A percentile compares a stretch with the other conserved stretches of the same genome.
phyloP scores from a whole-genome alignment of 2,888 invertebrate genomes.

The Nomada fucata region DNA sequence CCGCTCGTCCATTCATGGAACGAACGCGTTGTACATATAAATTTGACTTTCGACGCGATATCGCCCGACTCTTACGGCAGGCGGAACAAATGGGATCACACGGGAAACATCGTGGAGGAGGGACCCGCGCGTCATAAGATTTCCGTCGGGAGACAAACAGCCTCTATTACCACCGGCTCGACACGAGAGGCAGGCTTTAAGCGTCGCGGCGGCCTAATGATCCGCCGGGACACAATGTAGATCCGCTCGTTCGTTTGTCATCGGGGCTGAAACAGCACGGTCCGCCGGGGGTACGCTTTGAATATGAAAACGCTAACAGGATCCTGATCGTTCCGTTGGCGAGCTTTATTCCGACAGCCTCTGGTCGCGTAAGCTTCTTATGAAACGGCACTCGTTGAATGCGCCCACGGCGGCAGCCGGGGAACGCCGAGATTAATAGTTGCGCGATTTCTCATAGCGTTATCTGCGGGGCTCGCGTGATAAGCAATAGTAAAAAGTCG shows the following conservation, averaged over 20 bases:
- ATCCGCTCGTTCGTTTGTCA: slow-evolving; percentile 60
- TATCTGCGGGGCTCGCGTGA: slow-evolving; percentile 31
- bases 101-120: slow-evolving; percentile 74
- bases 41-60: slow-evolving; percentile 66
- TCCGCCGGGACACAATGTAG: slow-evolving; percentile 58
- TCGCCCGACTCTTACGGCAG: slow-evolving; percentile 55
- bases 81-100: slow-evolving; percentile 76
- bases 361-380: slow-evolving; percentile 16
- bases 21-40: slow-evolving; percentile 44
- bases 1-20: slow-evolving; percentile 57
- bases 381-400: slow-evolving; percentile 15
- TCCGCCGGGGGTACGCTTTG: slow-evolving; percentile 32
- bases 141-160: slow-evolving; percentile 74
- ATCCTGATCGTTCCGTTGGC: slow-evolving; percentile 41
- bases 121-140: slow-evolving; percentile 74
- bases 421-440: slow-evolving; percentile 20
- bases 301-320: slow-evolving; percentile 49
- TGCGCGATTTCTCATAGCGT: slow-evolving; percentile 32
- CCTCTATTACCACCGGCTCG: slow-evolving; percentile 57
- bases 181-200: slow-evolving; percentile 62
- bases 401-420: background rate
- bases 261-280: slow-evolving; percentile 24
- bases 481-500: slow-evolving; percentile 32
- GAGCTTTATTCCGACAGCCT: background rate
- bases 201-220: slow-evolving; percentile 57